phyloP scores from a whole-genome alignment of 2,888 invertebrate species.

The Ormyrus thymus region DNA sequence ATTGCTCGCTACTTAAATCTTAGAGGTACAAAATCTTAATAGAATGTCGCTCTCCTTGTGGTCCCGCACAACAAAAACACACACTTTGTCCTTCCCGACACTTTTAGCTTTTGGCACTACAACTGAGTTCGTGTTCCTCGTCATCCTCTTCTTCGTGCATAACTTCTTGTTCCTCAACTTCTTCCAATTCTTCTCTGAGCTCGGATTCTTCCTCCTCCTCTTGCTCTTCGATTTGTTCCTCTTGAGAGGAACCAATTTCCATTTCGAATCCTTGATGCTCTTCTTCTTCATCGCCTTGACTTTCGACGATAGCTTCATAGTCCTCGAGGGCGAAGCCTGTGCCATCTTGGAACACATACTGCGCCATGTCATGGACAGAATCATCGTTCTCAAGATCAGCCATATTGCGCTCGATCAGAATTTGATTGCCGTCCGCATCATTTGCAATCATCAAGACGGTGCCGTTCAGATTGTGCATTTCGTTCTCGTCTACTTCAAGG shows the following conservation, averaged over 20 bases:
- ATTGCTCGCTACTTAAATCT: slow-evolving; percentile 53
- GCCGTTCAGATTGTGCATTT: slow-evolving; percentile 69
- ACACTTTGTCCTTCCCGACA: slow-evolving; percentile 56
- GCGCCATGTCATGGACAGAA: slow-evolving; percentile 64
- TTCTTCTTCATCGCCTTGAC: slow-evolving; percentile 53
- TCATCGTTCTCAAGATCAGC: slow-evolving; percentile 68
- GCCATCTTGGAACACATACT: slow-evolving; percentile 67
- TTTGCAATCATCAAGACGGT: slow-evolving; percentile 72
- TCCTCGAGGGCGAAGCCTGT: slow-evolving; percentile 62
- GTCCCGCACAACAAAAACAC: slow-evolving; percentile 49
- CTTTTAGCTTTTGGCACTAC: slow-evolving; percentile 70
- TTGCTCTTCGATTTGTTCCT: slow-evolving; percentile 48
- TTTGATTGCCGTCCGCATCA: slow-evolving; percentile 71
- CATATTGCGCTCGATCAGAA: slow-evolving; percentile 69
- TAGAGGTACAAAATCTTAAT: slow-evolving; percentile 55
- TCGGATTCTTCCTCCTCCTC: slow-evolving; percentile 49
- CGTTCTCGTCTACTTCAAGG: slow-evolving; percentile 62
- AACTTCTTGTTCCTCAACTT: not conserved
- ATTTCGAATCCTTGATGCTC: slow-evolving; percentile 44
- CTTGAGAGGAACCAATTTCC: slow-evolving; percentile 47
- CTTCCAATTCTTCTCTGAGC: slow-evolving; percentile 23
- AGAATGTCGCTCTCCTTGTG: slow-evolving; percentile 47
- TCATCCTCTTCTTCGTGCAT: slow-evolving; percentile 20
- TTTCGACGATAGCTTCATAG: slow-evolving; percentile 59
- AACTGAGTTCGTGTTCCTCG: slow-evolving; percentile 58